Evolutionary conservation across 2,113 vertebrate genomes (phyloP).

Genomic region (Heptranchias perlo): DNA sequence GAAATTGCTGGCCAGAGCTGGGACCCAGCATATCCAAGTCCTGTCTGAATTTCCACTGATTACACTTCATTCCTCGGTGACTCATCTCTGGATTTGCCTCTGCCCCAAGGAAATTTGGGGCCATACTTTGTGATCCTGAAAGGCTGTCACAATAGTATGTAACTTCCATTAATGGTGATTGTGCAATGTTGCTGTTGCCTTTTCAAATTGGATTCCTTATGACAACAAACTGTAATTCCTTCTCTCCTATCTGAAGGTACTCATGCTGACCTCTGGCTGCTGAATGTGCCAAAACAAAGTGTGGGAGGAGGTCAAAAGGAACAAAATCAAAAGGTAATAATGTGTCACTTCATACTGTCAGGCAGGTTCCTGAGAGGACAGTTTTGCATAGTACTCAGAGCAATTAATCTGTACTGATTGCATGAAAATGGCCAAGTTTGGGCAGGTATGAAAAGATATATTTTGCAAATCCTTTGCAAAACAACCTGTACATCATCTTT

Average conservation of each 20-base stretch:
- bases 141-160: not conserved
- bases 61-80: not conserved
- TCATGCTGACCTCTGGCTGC: not conserved
- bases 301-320: not conserved
- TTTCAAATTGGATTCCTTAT: not conserved
- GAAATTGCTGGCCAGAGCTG: not conserved
- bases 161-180: not conserved
- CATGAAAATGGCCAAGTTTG: not conserved
- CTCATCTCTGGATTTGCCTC: not conserved
- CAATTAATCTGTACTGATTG: not conserved
- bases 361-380: not conserved
- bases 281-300: not conserved
- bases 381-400: not conserved
- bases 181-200: not conserved
- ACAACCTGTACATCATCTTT: not conserved
- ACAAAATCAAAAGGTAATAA: not conserved
- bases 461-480: not conserved
- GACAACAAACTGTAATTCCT: not conserved
- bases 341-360: not conserved
- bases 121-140: not conserved
- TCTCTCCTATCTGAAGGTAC: not conserved
- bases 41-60: not conserved
- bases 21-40: not conserved
- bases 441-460: not conserved
- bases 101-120: not conserved